Conservation (phyloP, 2,888 invertebrate genomes). For the Rhimphoctona megacephalus region DNA sequence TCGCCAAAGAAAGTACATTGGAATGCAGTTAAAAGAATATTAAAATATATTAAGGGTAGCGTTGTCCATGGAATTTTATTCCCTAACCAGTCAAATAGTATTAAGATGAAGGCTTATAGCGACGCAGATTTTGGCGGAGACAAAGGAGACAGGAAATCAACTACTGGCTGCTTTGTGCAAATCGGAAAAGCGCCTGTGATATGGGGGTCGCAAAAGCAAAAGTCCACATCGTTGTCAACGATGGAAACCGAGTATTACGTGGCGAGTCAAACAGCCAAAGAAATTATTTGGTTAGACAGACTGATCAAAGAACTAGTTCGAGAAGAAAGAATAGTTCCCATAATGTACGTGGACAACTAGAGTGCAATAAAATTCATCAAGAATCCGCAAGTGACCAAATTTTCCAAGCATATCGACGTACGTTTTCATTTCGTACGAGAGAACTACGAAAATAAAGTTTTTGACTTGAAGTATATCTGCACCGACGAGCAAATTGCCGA, state of each 20-base stretch:
- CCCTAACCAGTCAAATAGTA: not conserved
- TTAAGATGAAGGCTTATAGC: slow-evolving; percentile 44
- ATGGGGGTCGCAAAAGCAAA: slow-evolving; percentile 66
- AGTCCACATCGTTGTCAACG: slow-evolving; percentile 62
- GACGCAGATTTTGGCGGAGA: slow-evolving; percentile 68
- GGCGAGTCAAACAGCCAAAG: slow-evolving; percentile 49
- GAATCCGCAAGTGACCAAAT: slow-evolving; percentile 51
- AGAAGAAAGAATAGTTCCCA: not conserved
- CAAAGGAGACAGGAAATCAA: slow-evolving; percentile 62
- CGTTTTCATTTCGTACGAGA: slow-evolving; percentile 59
- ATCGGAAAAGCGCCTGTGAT: slow-evolving; percentile 55
- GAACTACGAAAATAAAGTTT: slow-evolving; percentile 37
- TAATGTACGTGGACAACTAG: slow-evolving; percentile 59
- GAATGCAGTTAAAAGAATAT: slow-evolving; percentile 24
- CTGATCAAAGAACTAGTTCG: slow-evolving; percentile 42
- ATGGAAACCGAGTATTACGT: slow-evolving; percentile 68
- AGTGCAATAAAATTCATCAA: slow-evolving; percentile 61
- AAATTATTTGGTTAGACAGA: slow-evolving; percentile 61
- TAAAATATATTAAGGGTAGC: not conserved
- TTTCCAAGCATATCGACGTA: slow-evolving; percentile 65
- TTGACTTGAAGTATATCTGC: slow-evolving; percentile 31
- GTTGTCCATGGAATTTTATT: not conserved
- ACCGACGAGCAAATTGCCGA: slow-evolving; percentile 46
- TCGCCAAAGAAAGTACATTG: slow-evolving; percentile 27
- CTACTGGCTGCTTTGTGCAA: slow-evolving; percentile 64